Evolutionary conservation across 2,797 vertebrate genomes (phyloP), one percentile per base, ranked within the genome.

Genomic region (Loriculus beryllinus): DNA sequence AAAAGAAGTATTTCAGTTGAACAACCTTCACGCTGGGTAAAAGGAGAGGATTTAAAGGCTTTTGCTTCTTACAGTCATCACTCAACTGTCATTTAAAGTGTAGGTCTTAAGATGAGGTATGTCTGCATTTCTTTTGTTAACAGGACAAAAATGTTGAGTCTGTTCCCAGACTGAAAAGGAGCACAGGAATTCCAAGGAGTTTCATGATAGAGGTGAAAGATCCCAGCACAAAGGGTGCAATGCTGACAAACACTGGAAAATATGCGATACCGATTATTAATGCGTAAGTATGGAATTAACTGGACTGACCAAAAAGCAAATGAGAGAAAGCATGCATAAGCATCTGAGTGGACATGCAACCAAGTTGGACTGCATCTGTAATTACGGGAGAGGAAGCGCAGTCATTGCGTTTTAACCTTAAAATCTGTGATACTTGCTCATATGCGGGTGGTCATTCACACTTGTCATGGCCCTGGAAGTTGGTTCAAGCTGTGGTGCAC

Each of bases 61-160:
- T 87, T 77, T 56, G 28, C 31, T 70, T 39, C 39, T 39, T 39
- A 39, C 39, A 39, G 39, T 39, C 37, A 12, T 39, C 37, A 39
- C 37, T 39, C 60, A 78, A 75, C 28, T 86, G 6, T 70, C n/a
- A 19, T 69, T 81, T 74, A 28, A 18, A 39, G 4, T 28, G 21
- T 39, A 60, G 28, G 3, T 31, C 52, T 78, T 88, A 14, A 79
- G 37, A 25, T 70, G 29, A 70, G 48, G 26, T 29, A 15, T 43
- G 7, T 33, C n/a, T 94, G 71, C 17, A 8, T 93, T 86, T 88
- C 26, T 70, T 63, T 35, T 71, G 80, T 64, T 35, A 86, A 94
- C 97, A 99, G 98, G 99, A 99, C 96, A 99, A 99, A 98, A 98
- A 97, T 86, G 98, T 98, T 26, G 99, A 99, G 95, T 98, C 29